Percentiles rank a stretch among this genome's conserved stretches.
phyloP scores from a whole-genome alignment of 1,140 invertebrate species.

The Artemia franciscana region DNA sequence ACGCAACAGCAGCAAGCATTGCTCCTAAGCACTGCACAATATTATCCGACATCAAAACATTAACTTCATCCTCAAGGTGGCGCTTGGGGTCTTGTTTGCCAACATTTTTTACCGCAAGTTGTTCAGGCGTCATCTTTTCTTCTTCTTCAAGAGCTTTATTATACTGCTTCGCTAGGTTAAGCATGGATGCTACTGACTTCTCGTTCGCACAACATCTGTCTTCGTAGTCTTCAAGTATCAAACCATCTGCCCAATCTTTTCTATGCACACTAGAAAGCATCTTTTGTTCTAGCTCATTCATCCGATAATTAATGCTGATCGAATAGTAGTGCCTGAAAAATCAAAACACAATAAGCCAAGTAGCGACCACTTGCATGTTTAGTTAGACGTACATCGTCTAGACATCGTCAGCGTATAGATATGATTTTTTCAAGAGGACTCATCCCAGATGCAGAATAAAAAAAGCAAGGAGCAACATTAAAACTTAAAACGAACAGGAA shows the following conservation, averaged over 20 bases:
- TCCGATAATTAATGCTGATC: slow-evolving; percentile 97
- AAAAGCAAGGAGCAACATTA: no score
- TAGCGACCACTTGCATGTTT: no score
- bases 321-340: slow-evolving; percentile 77
- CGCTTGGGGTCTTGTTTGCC: slow-evolving; percentile 99
- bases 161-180: slow-evolving; percentile 92
- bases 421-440: no score
- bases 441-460: no score
- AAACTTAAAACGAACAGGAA: no score
- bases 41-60: slow-evolving; percentile 88
- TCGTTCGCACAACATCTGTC: slow-evolving; percentile 80
- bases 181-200: slow-evolving; percentile 81
- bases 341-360: no score
- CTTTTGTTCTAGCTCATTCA: slow-evolving; percentile 97
- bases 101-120: slow-evolving; percentile 97
- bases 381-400: no score
- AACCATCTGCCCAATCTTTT: slow-evolving; percentile 97
- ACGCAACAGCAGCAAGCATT: slow-evolving; percentile 94
- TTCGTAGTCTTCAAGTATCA: slow-evolving; percentile 79
- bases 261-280: slow-evolving; percentile 98
- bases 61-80: slow-evolving; percentile 96
- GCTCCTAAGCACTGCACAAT: slow-evolving; percentile 96
- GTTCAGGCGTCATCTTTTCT: slow-evolving; percentile 99
- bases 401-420: no score
- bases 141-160: slow-evolving; percentile 98